These are phyloP conservation scores for Sebastes fasciatus DNA, from an alignment of 2,113 vertebrate genomes.

Conservation along the genomic window DNA sequence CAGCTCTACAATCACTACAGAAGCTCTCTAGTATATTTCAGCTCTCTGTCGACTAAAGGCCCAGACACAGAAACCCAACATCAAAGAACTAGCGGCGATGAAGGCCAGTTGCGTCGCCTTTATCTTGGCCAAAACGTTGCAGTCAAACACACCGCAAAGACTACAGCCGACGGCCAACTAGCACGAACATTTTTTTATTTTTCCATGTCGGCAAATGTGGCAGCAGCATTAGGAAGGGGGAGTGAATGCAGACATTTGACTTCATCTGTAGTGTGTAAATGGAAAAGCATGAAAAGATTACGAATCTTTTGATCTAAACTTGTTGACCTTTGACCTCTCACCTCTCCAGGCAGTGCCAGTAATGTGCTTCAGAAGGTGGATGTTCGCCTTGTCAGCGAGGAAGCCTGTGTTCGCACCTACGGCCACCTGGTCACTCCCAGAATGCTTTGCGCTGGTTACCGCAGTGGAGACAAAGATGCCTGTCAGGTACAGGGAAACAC, in stretches of 20 bases:
- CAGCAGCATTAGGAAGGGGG: neutral
- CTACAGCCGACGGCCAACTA: too few species aligned
- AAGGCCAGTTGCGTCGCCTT: too few species aligned
- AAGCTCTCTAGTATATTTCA: neutral
- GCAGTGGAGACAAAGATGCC: conserved; percentile 89
- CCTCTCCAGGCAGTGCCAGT: conserved; percentile 83
- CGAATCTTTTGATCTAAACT: neutral
- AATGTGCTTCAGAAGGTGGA: conserved; percentile 90
- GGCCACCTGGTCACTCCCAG: conserved; percentile 90
- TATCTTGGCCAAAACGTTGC: too few species aligned
- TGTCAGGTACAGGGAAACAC: conserved; percentile 87
- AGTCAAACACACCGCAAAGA: too few species aligned
- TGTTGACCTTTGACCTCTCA: conserved; percentile 8
- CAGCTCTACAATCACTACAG: too few species aligned
- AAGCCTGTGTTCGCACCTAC: conserved; percentile 89
- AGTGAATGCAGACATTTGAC: neutral
- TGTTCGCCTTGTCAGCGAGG: conserved; percentile 89
- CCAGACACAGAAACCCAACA: too few species aligned
- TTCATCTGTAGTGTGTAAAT: too few species aligned
- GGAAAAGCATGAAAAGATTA: neutral
- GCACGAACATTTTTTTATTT: neutral
- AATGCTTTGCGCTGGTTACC: conserved; percentile 96
- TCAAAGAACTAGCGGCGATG: too few species aligned
- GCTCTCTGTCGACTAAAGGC: neutral
- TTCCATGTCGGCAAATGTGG: too few species aligned